phyloP scores from a whole-genome alignment of 2,888 invertebrate genomes.

The Drosophila mimetica region DNA sequence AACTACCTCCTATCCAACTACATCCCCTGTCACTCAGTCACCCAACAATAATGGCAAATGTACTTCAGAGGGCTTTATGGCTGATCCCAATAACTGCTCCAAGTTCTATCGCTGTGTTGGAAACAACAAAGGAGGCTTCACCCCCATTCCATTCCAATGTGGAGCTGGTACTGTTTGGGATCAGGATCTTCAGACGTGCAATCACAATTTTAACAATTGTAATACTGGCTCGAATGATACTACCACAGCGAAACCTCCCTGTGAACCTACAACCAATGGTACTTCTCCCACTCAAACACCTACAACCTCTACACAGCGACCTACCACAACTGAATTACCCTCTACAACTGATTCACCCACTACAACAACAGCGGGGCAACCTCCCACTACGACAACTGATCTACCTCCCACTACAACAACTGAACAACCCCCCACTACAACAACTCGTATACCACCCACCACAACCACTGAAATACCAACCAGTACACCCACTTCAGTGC shows the following conservation, averaged over 20 bases:
- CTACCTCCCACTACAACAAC: not conserved
- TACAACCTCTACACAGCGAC: constrained; percentile 3
- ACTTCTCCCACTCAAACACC: constrained; percentile 27
- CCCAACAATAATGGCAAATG: constrained; percentile 78
- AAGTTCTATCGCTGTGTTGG: constrained; percentile 89
- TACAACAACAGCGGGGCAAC: not conserved
- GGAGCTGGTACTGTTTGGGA: constrained; percentile 89
- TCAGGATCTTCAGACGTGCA: constrained; percentile 83
- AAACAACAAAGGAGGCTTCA: constrained; percentile 86
- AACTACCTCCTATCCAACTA: constrained; percentile 18
- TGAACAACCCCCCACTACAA: constrained; percentile 28
- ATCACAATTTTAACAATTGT: constrained; percentile 80
- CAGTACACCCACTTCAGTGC: constrained; percentile 1
- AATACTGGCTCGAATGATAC: constrained; percentile 41
- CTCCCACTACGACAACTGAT: constrained; percentile 17
- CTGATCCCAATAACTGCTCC: constrained; percentile 85
- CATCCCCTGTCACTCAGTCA: constrained; percentile 41
- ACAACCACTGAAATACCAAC: constrained; percentile 3
- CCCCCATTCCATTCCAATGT: constrained; percentile 87
- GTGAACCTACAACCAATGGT: constrained; percentile 42
- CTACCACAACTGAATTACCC: constrained; percentile 18
- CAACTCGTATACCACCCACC: not conserved
- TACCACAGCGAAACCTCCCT: constrained; percentile 37
- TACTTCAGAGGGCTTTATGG: constrained; percentile 84
- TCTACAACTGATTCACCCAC: not conserved